Conservation (phyloP, 2,888 invertebrate species). For the Rugalucina vietnamica region DNA sequence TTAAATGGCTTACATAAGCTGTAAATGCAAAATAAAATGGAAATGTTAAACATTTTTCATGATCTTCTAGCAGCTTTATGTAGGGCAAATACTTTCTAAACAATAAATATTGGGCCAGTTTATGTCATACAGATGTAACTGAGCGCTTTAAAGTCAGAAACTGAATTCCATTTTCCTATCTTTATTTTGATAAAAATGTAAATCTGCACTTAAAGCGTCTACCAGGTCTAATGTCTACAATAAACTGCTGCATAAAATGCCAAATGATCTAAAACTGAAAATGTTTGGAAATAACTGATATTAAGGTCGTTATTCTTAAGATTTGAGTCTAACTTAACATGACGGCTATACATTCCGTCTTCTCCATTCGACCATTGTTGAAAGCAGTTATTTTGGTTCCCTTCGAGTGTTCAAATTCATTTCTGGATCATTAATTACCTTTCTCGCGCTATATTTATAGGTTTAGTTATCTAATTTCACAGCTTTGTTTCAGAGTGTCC, state of each 20-base stretch:
- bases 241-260: background rate
- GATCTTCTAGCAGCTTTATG: background rate
- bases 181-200: conserved; percentile 14
- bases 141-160: conserved; percentile 3
- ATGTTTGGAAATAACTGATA: no score
- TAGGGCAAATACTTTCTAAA: background rate
- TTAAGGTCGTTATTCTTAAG: no score
- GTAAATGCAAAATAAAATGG: background rate
- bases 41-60: background rate
- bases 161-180: conserved; percentile 1
- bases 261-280: no score
- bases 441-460: no score
- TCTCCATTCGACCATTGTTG: no score
- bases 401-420: no score
- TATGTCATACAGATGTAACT: background rate
- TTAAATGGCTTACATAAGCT: background rate
- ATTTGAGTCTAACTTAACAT: no score
- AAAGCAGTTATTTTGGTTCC: no score
- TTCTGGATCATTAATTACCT: no score
- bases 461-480: no score
- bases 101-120: background rate
- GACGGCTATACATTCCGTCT: no score
- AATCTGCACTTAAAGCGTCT: conserved; percentile 6
- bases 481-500: no score
- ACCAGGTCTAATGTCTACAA: background rate